Percentiles rank a stretch among this genome's conserved stretches.
Conservation (phyloP, 2,797 vertebrate species). For the Pangasius djambal region DNA sequence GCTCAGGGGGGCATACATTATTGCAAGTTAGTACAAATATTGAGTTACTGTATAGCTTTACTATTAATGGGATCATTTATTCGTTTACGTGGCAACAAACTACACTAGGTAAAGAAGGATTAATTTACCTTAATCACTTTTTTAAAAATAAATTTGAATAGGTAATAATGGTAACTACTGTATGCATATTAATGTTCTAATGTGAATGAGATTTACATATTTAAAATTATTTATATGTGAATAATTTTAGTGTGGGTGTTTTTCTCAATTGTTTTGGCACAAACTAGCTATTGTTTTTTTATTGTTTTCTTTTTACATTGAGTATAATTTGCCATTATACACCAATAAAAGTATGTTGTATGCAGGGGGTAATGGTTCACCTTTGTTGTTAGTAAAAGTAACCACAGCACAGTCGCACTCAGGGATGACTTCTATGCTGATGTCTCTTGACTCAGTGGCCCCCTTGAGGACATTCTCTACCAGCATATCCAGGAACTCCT, state of each 20-base stretch:
- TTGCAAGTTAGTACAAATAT: not conserved
- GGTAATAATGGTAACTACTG: not conserved
- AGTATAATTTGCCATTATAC: not conserved
- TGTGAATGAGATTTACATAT: not conserved
- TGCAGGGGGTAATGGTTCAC: constrained; percentile 53
- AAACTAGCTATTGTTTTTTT: not conserved
- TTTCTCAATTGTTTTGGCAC: not conserved
- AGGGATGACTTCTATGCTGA: constrained; percentile 68
- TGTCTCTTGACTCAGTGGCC: constrained; percentile 13
- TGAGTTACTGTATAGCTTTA: not conserved
- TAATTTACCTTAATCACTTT: not conserved
- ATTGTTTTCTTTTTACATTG: not conserved
- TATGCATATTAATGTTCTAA: not conserved
- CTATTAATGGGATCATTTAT: not conserved
- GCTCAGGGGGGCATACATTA: not conserved
- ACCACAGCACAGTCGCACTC: constrained; percentile 67
- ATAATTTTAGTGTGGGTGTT: not conserved
- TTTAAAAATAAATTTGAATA: not conserved
- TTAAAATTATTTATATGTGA: not conserved
- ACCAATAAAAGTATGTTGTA: not conserved
- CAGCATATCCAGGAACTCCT: constrained; percentile 70
- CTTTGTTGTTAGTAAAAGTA: constrained; percentile 67
- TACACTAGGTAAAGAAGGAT: not conserved
- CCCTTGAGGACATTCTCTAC: constrained; percentile 70
- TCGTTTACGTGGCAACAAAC: not conserved